phyloP scores from a whole-genome alignment of 2,113 vertebrate genomes.

The Azemiops feae region DNA sequence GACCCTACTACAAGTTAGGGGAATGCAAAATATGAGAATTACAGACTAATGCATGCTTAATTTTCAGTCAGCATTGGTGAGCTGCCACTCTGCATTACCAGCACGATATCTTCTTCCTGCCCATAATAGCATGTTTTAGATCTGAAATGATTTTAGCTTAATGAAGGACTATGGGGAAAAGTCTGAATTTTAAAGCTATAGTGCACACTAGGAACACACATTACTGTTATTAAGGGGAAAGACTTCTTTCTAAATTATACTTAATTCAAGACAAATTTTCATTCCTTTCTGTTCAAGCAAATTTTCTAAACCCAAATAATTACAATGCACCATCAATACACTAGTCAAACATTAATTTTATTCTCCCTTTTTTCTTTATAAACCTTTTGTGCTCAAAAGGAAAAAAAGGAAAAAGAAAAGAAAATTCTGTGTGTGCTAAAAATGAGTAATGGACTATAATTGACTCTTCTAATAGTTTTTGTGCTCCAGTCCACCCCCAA shows the following conservation, averaged over 20 bases:
- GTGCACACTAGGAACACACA: slow-evolving; percentile 51
- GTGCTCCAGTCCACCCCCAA: slow-evolving; percentile 1
- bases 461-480: slow-evolving; percentile 40
- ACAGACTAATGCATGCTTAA: slow-evolving; percentile 65
- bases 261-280: slow-evolving; percentile 52
- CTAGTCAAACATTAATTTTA: slow-evolving; percentile 47
- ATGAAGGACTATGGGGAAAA: slow-evolving; percentile 35
- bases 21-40: slow-evolving; percentile 77
- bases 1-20: slow-evolving; percentile 71
- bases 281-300: slow-evolving; percentile 45
- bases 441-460: slow-evolving; percentile 45
- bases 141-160: slow-evolving; percentile 59
- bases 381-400: slow-evolving; percentile 51
- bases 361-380: slow-evolving; percentile 50
- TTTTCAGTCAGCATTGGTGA: slow-evolving; percentile 68
- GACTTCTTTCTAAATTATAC: slow-evolving; percentile 61
- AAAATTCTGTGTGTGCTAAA: slow-evolving; percentile 36
- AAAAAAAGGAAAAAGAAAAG: neutral
- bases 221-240: slow-evolving; percentile 68
- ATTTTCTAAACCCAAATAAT: slow-evolving; percentile 61
- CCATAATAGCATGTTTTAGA: slow-evolving; percentile 46
- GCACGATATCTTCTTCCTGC: slow-evolving; percentile 58
- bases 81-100: slow-evolving; percentile 70
- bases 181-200: slow-evolving; percentile 61
- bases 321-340: slow-evolving; percentile 51